Conservation (phyloP, 1,140 invertebrate genomes). For the Popillia japonica region DNA sequence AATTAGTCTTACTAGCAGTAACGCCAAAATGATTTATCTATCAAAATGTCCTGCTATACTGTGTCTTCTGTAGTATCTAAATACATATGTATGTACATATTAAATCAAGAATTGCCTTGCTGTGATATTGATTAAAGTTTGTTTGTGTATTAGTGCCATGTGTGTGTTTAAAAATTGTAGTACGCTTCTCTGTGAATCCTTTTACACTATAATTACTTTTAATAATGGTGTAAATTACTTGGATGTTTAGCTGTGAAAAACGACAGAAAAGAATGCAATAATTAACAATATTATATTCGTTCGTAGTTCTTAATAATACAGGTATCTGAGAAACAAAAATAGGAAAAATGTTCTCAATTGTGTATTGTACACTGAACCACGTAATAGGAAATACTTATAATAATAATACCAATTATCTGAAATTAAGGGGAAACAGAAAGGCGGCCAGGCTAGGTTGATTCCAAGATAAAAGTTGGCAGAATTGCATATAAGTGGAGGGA, state of each 20-base stretch:
- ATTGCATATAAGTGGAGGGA: constrained; percentile 39
- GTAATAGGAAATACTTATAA: constrained; percentile 33
- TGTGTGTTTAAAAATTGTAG: too few relatives aligned
- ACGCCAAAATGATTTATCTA: too few relatives aligned
- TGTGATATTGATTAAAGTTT: too few relatives aligned
- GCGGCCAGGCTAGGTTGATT: constrained; percentile 26
- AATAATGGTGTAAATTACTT: too few relatives aligned
- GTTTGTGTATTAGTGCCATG: too few relatives aligned
- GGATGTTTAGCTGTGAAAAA: background rate
- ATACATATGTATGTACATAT: too few relatives aligned
- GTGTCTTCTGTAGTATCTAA: too few relatives aligned
- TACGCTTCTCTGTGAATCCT: too few relatives aligned
- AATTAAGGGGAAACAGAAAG: constrained; percentile 26
- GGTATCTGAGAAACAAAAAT: background rate
- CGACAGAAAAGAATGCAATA: background rate
- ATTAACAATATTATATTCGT: background rate
- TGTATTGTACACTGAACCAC: background rate
- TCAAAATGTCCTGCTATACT: too few relatives aligned
- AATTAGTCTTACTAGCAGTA: too few relatives aligned
- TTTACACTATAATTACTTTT: too few relatives aligned
- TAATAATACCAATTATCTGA: constrained; percentile 38
- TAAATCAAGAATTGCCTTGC: too few relatives aligned
- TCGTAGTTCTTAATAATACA: background rate
- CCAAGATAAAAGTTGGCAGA: constrained; percentile 32
- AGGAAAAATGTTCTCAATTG: background rate